Evolutionary conservation across 2,888 invertebrate genomes (phyloP).

Genomic region (Drosophila planitibia): DNA sequence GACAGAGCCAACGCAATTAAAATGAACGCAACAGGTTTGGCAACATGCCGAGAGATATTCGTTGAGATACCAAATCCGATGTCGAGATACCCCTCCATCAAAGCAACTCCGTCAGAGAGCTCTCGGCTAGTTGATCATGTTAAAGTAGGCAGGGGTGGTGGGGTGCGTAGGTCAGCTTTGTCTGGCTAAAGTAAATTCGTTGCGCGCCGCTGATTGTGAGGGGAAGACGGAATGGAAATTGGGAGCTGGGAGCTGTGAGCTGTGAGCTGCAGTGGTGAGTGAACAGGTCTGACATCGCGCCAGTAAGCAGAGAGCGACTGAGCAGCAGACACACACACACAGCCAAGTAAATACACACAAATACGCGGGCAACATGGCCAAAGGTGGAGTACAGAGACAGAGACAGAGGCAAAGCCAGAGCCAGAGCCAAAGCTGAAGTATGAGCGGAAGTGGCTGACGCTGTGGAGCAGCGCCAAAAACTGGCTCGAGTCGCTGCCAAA

Average conservation of each 20-base stretch:
- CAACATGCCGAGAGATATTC: conserved; percentile 53
- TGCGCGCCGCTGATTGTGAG: conserved; percentile 46
- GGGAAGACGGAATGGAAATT: conserved; percentile 4
- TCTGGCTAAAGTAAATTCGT: conserved; percentile 45
- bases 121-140: conserved; percentile 34
- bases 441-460: conserved; percentile 37
- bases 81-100: conserved; percentile 21
- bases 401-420: conserved; percentile 19
- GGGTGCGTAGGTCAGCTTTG: conserved; percentile 9
- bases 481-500: conserved; percentile 47
- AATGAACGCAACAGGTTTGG: conserved; percentile 63
- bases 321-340: conserved; percentile 3
- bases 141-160: neutral
- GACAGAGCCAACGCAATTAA: conserved; percentile 39
- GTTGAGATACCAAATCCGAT: conserved; percentile 33
- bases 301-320: conserved; percentile 11
- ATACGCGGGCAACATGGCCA: conserved; percentile 15
- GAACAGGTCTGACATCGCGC: conserved; percentile 42
- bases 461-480: conserved; percentile 39
- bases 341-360: conserved; percentile 7
- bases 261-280: conserved; percentile 11
- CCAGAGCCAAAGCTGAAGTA: conserved; percentile 11
- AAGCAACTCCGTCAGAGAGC: conserved; percentile 4
- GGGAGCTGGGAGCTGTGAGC: conserved; percentile 19
- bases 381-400: conserved; percentile 25